A percentile compares a stretch with the other conserved stretches of the same genome.
Evolutionary conservation across 1,140 invertebrate genomes (phyloP).

Genomic region (Penaeus indicus): DNA sequence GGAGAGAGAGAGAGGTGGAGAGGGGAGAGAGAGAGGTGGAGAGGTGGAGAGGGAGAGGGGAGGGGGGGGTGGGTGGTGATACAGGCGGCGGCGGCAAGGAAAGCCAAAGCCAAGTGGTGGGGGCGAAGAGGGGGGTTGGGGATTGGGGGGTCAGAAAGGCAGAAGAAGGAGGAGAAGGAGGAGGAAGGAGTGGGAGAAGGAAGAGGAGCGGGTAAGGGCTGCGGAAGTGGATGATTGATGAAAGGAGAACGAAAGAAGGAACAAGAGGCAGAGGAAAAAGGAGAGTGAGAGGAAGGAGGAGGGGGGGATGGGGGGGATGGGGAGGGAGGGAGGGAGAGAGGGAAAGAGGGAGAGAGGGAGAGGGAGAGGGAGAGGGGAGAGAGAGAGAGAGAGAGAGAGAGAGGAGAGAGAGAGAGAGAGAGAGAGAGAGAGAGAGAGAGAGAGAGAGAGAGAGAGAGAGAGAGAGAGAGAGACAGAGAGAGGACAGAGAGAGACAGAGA

Average conservation of each 20-base stretch:
- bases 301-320: background rate
- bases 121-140: background rate
- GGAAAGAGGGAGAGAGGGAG: background rate
- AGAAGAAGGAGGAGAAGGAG: background rate
- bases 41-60: background rate
- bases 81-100: background rate
- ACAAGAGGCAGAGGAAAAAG: background rate
- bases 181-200: background rate
- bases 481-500: background rate
- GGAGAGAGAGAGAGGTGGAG: background rate
- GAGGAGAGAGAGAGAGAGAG: conserved; percentile 8
- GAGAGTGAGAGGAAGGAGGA: too few relatives aligned
- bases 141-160: background rate
- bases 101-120: background rate
- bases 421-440: background rate
- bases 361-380: background rate
- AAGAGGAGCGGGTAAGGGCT: background rate
- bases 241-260: background rate
- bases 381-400: background rate
- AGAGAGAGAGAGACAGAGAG: conserved; percentile 29
- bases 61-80: background rate
- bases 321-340: background rate
- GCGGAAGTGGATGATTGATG: background rate
- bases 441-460: background rate
- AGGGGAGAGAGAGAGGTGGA: background rate